Evolutionary conservation across 2,888 invertebrate species (phyloP), one percentile per base, ranked within the genome.

Genomic region (Yponomeuta evonymella): DNA sequence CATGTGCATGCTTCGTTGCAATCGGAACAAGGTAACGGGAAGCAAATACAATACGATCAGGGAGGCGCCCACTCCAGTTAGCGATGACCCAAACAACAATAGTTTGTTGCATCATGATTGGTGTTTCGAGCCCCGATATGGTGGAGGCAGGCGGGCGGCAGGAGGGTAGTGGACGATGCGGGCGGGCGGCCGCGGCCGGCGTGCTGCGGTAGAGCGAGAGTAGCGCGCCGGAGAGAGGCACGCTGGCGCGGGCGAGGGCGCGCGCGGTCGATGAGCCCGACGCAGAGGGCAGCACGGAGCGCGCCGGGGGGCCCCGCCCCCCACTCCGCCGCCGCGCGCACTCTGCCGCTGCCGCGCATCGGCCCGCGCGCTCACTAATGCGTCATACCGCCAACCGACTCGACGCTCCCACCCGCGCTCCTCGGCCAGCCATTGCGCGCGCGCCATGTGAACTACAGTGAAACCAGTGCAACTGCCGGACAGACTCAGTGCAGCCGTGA

Each of bases 291-390:
- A 88, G 88, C 89, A 88, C 87, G 80, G 85, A 85, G 81, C 78
- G 73, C 75, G 76, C 83, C 85, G 84, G 83, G 81, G 85, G 81
- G 81, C 79, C 78, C 80, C 77, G 48, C 71, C 79, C 81, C 77
- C 84, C 83, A 83, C 85, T 84, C 83, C 85, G 43, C 9, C 43
- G 8, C 43, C 43, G 43, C 43, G 43, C 43, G 43, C 85, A 83
- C 76, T 43, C 43, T 43, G 43, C 43, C 43, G 43, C 9, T 43
- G 85, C 83, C 79, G 80, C 79, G 79, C 64, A 30, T 84, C 88
- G 88, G 84, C 88, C 87, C 89, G 90, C 90, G 90, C 91, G 90
- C 83, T 91, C 91, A 91, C 89, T 90, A 90, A 90, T 90, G 91
- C 91, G 91, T 90, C 91, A 90, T 86, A 84, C 80, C 83, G 89